Evolutionary conservation across 1,140 invertebrate species (phyloP), one percentile per base, ranked within the genome.

Genomic region (Drosophila erecta): DNA sequence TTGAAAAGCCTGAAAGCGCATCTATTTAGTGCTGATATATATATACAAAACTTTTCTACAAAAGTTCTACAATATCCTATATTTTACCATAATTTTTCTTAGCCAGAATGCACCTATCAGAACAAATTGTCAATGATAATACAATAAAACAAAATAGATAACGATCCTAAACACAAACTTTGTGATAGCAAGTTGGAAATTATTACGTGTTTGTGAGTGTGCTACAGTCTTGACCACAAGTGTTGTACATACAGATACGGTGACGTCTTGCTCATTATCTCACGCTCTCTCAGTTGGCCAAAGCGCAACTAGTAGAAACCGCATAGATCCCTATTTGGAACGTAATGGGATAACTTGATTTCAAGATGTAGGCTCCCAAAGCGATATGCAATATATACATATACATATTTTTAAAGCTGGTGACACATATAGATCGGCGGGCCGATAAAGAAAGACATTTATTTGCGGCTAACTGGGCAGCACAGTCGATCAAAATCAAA

Each of bases 391-490:
- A 66, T 66, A 66, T 46, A 47, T 11, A 14, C 30, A 30, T 1
- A 47, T 11, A 6, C 27, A 30, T 1, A 10, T 30, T 8, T 30
- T 8, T 30, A 10, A 10, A 10, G 10, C 47, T 50, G 20, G 15
- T 46, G 50, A 69, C 62, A 67, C 61, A 67, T 46, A 69, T 47
- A 46, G 61, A 70, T 70, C 12, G 38, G 10, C n/a, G 6, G 5
- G 20, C 6, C 24, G 66, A 67, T 70, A 69, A 70, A n/a, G 33
- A 51, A 37, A 40, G 38, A 74, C 57, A 59, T 81, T 44, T 20
- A 70, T 76, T 75, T 67, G 49, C 61, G 54, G 51, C 67, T 57
- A 69, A 76, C 72, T 70, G 79, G 79, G 70, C 75, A 86, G 70
- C 70, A 44, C 74, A 60, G 69, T 60, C 70, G 74, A 71, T 76